These are phyloP conservation scores for Euzophera pinguis DNA, from an alignment of 2,888 invertebrate genomes.

Conservation along the genomic window DNA sequence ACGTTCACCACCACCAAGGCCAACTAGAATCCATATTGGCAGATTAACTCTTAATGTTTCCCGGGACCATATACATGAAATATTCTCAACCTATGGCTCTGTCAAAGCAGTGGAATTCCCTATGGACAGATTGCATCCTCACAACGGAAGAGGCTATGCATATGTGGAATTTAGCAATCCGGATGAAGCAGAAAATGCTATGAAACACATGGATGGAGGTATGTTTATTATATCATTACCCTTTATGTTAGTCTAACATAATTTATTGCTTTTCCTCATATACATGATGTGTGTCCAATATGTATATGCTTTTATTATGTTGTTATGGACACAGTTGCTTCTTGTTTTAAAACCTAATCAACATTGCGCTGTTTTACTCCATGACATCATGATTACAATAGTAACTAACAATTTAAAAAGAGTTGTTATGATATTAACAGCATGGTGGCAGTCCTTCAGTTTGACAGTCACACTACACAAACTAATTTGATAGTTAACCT, in stretches of 20 bases:
- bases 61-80: constrained; percentile 93
- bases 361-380: too few relatives aligned
- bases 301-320: too few relatives aligned
- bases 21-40: constrained; percentile 96
- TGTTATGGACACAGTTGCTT: too few relatives aligned
- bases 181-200: constrained; percentile 98
- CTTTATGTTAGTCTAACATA: neutral
- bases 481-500: too few relatives aligned
- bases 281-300: too few relatives aligned
- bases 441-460: too few relatives aligned
- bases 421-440: too few relatives aligned
- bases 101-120: constrained; percentile 95
- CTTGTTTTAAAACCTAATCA: too few relatives aligned
- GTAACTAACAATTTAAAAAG: too few relatives aligned
- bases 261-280: too few relatives aligned
- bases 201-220: constrained; percentile 99
- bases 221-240: constrained; percentile 19
- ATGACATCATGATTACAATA: too few relatives aligned
- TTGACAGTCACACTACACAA: too few relatives aligned
- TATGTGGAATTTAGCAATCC: constrained; percentile 96
- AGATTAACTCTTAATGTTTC: constrained; percentile 95
- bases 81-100: constrained; percentile 92
- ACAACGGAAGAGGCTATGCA: constrained; percentile 94
- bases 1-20: constrained; percentile 93
- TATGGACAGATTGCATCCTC: constrained; percentile 91